These are phyloP conservation scores for Drosophila mauritiana DNA, from an alignment of 1,140 invertebrate genomes.

Conservation along the genomic window DNA sequence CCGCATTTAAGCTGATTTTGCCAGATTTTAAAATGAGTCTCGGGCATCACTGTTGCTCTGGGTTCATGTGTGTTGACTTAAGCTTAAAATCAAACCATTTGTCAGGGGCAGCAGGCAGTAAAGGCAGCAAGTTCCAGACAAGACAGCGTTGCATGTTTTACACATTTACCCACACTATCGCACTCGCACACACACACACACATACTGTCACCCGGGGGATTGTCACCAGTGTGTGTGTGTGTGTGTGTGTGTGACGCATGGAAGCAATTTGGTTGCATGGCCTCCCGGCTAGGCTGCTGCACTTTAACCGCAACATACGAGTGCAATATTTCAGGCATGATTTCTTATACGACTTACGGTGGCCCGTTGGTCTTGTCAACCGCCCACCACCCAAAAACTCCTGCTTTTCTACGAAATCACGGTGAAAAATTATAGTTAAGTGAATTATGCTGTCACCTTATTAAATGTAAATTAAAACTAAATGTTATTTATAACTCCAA, in stretches of 20 bases:
- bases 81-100: conserved; percentile 81
- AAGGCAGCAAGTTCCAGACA: conserved; percentile 58
- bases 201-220: conserved; percentile 14
- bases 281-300: conserved; percentile 66
- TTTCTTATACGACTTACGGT: conserved; percentile 69
- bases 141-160: conserved; percentile 77
- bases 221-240: conserved; percentile 37
- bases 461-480: too few relatives aligned
- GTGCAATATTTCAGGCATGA: conserved; percentile 79
- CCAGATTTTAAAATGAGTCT: conserved; percentile 11
- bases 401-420: conserved; percentile 14
- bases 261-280: conserved; percentile 66
- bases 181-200: conserved; percentile 20
- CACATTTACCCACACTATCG: conserved; percentile 45
- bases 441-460: neutral
- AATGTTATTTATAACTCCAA: too few relatives aligned
- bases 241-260: conserved; percentile 67
- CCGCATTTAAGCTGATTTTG: neutral
- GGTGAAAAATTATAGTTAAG: neutral
- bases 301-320: conserved; percentile 80
- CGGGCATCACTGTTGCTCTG: conserved; percentile 16
- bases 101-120: conserved; percentile 50
- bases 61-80: conserved; percentile 57
- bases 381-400: conserved; percentile 27
- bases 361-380: conserved; percentile 3